A percentile compares a stretch with the other conserved stretches of the same genome.
Conservation (phyloP, 2,888 invertebrate species). For the Ochlodes sylvanus region DNA sequence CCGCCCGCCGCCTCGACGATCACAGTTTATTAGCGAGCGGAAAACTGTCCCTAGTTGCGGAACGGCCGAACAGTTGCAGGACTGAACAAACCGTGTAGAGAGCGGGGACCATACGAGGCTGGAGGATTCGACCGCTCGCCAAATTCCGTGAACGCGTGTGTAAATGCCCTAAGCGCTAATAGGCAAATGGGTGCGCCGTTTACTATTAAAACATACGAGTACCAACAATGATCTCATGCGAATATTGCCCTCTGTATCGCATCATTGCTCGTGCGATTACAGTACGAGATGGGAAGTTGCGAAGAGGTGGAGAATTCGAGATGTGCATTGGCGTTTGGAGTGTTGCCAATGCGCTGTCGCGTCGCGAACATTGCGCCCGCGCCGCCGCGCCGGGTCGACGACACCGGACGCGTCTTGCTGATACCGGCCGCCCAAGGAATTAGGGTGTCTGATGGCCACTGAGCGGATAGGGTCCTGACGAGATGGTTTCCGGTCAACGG, state of each 20-base stretch:
- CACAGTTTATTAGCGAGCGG: conserved; percentile 20
- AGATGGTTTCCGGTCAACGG: background rate
- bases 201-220: no score
- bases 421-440: conserved; percentile 33
- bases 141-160: no score
- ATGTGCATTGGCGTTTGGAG: conserved; percentile 65
- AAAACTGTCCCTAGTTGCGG: background rate
- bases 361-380: conserved; percentile 61
- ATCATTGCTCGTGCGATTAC: background rate
- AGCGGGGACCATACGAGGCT: background rate
- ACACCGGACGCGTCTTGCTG: conserved; percentile 50
- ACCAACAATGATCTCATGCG: background rate
- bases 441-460: background rate
- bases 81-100: conserved; percentile 1
- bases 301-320: conserved; percentile 29
- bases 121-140: no score
- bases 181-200: no score
- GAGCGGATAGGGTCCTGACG: background rate
- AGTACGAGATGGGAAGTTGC: conserved; percentile 20
- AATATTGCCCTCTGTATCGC: background rate
- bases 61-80: conserved; percentile 14
- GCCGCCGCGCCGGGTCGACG: conserved; percentile 55
- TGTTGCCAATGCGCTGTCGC: conserved; percentile 60
- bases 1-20: conserved; percentile 23
- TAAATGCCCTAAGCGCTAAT: no score